Evolutionary conservation across 2,113 vertebrate genomes (phyloP).

Genomic region (Spea multiplicata): DNA sequence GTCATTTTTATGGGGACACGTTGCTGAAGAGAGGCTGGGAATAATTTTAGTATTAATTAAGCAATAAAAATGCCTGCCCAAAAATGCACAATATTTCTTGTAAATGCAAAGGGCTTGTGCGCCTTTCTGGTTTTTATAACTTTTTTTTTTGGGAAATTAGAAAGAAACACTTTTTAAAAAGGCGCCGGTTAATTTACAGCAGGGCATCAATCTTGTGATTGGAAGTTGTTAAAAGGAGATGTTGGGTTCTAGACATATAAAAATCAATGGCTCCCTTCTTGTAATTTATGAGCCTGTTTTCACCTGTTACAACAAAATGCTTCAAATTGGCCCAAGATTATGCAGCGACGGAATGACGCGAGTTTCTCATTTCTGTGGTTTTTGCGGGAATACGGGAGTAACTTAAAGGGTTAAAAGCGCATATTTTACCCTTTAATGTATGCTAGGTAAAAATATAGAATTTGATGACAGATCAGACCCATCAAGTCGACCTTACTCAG

Average conservation of each 20-base stretch:
- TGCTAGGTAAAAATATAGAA: too few relatives aligned
- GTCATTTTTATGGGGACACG: conserved; percentile 43
- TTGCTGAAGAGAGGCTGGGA: conserved; percentile 31
- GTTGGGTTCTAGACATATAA: not conserved
- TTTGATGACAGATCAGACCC: too few relatives aligned
- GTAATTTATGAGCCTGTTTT: not conserved
- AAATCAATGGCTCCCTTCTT: conserved; percentile 2
- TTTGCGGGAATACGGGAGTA: too few relatives aligned
- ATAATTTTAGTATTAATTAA: conserved; percentile 48
- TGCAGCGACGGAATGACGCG: too few relatives aligned
- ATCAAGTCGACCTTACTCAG: too few relatives aligned
- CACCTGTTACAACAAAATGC: not conserved
- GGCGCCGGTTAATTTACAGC: conserved; percentile 15
- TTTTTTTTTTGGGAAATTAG: conserved; percentile 24
- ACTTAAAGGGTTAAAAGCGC: too few relatives aligned
- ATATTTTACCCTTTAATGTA: too few relatives aligned
- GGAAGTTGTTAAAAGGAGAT: conserved; percentile 1
- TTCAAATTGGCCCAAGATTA: too few relatives aligned
- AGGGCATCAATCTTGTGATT: conserved; percentile 19
- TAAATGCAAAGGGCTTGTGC: conserved; percentile 28
- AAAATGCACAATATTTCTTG: conserved; percentile 41
- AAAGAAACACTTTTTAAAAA: conserved; percentile 29
- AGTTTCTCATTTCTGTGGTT: too few relatives aligned
- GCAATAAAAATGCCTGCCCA: conserved; percentile 43
- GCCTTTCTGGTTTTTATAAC: conserved; percentile 34